Evolutionary conservation across 2,113 vertebrate genomes (phyloP), one percentile per base, ranked within the genome.

Genomic region (Macquaria australasica): DNA sequence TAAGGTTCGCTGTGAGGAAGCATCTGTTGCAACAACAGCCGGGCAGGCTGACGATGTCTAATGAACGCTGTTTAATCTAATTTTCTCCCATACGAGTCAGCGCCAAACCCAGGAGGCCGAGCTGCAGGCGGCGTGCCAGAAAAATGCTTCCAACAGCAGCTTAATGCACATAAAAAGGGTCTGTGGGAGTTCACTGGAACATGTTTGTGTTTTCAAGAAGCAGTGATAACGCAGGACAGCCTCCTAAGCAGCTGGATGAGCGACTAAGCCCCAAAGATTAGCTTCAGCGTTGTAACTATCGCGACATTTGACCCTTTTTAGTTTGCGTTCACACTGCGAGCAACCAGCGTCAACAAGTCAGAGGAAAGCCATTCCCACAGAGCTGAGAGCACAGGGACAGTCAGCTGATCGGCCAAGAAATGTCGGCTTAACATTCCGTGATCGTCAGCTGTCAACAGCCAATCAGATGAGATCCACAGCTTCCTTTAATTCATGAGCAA

Each of bases 1-100:
- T 80, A 76, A 87, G 84, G 87, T 84, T 88, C 45, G 4, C 81
- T 41, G 74, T 86, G 79, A 89, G 70, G 50, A 60, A 85, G 53
- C 77, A 72, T 87, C 84, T 69, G 83, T 60, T 79, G 81, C 81
- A 56, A 9, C 71, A 48, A 8, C 72, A 43, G 70, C 63, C 76
- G 6, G 67, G 53, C 80, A 7, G 76, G 18, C 73, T 6, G 73
- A 73, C 31, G 4, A 79, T n/a, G 50, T 83, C 66, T 90, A 45
- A 55, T 50, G 76, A 82, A 66, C 84, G 4, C 59, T 16, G 74
- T 68, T 78, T 84, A 63, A 86, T 79, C 59, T 23, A 20, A 58
- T 82, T 23, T 28, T 0, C 83, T 56, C 78, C 70, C 5, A 5
- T 2, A 15, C 70, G 86, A 82, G 55, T 84, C 86, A 55, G 73